Evolutionary conservation across 1,140 invertebrate genomes (phyloP).

Genomic region (Neodiprion pinetum): DNA sequence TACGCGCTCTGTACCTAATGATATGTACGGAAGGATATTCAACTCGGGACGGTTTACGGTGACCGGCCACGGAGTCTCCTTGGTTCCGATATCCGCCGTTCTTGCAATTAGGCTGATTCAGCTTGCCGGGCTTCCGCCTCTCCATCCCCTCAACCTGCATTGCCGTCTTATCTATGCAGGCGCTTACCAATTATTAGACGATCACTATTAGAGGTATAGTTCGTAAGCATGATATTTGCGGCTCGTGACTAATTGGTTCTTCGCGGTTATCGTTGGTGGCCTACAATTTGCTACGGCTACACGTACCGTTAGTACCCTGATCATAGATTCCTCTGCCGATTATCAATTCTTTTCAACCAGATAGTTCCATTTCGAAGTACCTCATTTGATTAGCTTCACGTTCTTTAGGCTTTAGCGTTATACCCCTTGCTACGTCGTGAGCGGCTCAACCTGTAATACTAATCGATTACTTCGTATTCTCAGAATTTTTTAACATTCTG

Average conservation of each 20-base stretch:
- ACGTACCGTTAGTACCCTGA: constrained; percentile 5
- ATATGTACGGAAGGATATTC: too few relatives aligned
- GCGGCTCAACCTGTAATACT: too few relatives aligned
- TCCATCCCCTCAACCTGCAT: neutral
- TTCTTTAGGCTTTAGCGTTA: neutral
- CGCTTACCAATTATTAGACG: neutral
- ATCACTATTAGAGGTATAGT: neutral
- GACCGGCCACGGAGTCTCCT: neutral
- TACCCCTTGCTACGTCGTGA: neutral
- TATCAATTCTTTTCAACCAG: neutral
- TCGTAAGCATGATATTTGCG: neutral
- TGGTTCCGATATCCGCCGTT: neutral
- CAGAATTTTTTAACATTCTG: too few relatives aligned
- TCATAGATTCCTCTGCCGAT: neutral
- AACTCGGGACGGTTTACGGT: neutral
- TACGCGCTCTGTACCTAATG: too few relatives aligned
- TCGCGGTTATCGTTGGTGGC: neutral
- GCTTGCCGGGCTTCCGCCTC: neutral
- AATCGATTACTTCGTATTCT: too few relatives aligned
- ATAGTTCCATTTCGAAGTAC: neutral
- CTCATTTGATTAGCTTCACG: constrained; percentile 1
- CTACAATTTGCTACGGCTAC: neutral
- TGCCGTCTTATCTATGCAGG: neutral
- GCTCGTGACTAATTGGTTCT: constrained; percentile 1
- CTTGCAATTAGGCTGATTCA: neutral